Evolutionary conservation across 2,113 vertebrate genomes (phyloP).

Genomic region (Thomomys bottae): DNA sequence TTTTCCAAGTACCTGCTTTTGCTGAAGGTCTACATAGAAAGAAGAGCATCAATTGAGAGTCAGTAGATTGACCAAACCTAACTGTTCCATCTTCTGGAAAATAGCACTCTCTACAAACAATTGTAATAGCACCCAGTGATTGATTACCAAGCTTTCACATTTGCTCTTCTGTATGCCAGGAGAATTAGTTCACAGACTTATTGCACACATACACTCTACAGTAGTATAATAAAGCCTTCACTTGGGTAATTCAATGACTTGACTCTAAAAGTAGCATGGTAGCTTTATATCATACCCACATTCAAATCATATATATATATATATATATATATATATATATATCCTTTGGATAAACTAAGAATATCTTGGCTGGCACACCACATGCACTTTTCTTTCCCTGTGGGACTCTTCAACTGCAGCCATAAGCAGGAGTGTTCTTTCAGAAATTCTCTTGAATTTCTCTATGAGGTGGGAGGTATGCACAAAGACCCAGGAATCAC

Average conservation of each 20-base stretch:
- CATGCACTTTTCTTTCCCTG: conserved; percentile 14
- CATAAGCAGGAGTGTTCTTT: conserved; percentile 6
- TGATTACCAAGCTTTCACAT: conserved; percentile 4
- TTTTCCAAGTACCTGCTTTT: conserved; percentile 60
- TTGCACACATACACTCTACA: conserved; percentile 63
- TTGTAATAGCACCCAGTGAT: conserved; percentile 71
- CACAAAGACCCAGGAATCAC: conserved; percentile 55
- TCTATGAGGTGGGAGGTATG: conserved; percentile 24
- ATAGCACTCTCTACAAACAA: conserved; percentile 36
- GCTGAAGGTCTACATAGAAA: conserved; percentile 42
- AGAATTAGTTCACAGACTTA: conserved; percentile 52
- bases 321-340: not conserved
- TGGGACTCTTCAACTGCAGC: conserved; percentile 32
- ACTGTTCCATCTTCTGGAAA: conserved; percentile 41
- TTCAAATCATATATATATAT: not conserved
- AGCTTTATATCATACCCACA: conserved; percentile 10
- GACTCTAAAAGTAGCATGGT: conserved; percentile 25
- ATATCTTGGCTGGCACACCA: conserved; percentile 23
- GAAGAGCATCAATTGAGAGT: conserved; percentile 52
- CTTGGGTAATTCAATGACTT: conserved; percentile 37
- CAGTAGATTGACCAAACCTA: conserved; percentile 27
- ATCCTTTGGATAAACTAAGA: conserved; percentile 48
- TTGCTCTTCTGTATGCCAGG: conserved; percentile 38
- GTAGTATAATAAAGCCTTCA: conserved; percentile 62
- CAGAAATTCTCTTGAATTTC: conserved; percentile 34